Evolutionary conservation across 2,113 vertebrate species (phyloP), one percentile per base, ranked within the genome.

Genomic region (Leuciscus idus): DNA sequence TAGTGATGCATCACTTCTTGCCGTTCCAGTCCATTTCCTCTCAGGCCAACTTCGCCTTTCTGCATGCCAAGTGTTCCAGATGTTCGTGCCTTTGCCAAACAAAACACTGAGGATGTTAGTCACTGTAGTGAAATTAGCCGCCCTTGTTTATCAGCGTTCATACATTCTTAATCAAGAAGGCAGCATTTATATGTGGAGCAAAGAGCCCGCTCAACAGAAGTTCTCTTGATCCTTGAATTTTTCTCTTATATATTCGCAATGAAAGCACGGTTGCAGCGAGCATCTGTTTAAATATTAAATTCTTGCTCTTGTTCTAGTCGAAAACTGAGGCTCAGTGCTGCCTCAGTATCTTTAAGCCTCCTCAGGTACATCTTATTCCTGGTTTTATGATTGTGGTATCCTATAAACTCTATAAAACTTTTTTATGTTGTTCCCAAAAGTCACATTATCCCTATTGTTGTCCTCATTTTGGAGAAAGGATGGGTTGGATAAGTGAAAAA

Each of bases 401-500:
- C 91, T 91, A 89, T 43, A 57, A 78, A 89, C 83, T 88, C 85
- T 76, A 83, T 52, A 82, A 85, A 87, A 85, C 90, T 90, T 75
- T 70, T 79, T 61, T 36, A 84, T 64, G 81, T 70, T 26, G 26
- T 86, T 92, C 90, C 86, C 85, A 48, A 30, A 87, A 89, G 89
- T 84, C 84, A 81, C 73, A 89, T 76, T 89, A 92, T 91, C 88
- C 91, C 73, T 88, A 91, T 92, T 89, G 87, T 90, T 85, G 83
- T 85, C 59, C 86, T 86, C n/a, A 21, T 89, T 92, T 91, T 90
- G 88, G 83, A 78, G 75, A 36, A 46, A 48, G 43, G n/a, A 48
- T 6, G 39, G 50, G 23, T 73, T 73, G 70, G 6, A 72, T 23
- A 72, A 12, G 21, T 12, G 21, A 21, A 43, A 39, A 39, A 43